These are phyloP conservation scores for Protobothrops flavoviridis DNA, from an alignment of 2,113 vertebrate genomes.

Conservation along the genomic window DNA sequence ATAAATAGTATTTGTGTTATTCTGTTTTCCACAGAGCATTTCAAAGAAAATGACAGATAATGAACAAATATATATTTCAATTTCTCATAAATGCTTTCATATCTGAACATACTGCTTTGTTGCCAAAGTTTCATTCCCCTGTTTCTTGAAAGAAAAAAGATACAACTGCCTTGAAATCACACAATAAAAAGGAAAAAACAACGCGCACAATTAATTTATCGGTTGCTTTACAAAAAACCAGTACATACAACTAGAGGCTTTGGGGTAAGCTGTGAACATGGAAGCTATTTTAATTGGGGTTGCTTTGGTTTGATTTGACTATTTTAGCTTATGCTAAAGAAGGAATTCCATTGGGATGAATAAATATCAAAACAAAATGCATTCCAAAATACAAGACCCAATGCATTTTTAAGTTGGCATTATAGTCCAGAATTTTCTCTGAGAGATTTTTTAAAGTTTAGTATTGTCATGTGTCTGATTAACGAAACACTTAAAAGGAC, in stretches of 20 bases:
- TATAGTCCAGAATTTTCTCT: conserved; percentile 14
- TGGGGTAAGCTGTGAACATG: background rate
- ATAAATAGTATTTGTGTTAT: background rate
- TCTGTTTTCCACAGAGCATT: conserved; percentile 31
- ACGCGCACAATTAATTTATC: background rate
- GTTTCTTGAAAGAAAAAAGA: background rate
- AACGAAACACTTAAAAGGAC: no score
- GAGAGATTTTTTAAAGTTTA: conserved; percentile 15
- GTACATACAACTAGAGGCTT: background rate
- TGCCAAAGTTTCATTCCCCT: background rate
- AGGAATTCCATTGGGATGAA: background rate
- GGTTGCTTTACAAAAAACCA: background rate
- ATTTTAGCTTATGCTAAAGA: background rate
- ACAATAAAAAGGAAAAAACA: background rate
- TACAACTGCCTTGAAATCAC: background rate
- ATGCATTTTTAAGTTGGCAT: background rate
- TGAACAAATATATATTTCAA: conserved; percentile 38
- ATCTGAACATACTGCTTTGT: conserved; percentile 28
- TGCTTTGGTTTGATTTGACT: background rate
- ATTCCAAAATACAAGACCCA: background rate
- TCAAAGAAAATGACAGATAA: conserved; percentile 26
- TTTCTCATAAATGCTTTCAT: conserved; percentile 22
- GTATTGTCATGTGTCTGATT: no score
- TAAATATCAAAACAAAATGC: conserved; percentile 1
- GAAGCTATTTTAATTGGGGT: background rate